Base-by-base conservation (phyloP, 2,888 invertebrate species). In the Caenorhabditis zanzibari region DNA sequence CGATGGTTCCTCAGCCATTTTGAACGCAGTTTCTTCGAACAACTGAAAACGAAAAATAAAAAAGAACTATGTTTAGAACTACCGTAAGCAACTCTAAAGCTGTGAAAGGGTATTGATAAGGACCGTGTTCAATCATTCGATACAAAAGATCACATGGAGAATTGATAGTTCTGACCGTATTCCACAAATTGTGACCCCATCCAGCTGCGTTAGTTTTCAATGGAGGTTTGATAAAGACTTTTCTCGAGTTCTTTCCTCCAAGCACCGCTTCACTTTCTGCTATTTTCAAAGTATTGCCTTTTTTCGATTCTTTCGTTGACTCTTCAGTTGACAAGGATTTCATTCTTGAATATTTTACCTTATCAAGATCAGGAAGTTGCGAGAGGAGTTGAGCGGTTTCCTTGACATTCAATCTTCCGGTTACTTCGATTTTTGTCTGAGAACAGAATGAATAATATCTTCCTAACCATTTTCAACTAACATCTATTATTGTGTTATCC, bases 121-220 rank as follows among this genome's bases (percentile, higher is more conserved):
- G 88, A 0, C 88, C 88, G 80, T 88, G 86, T 38, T 86, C 86
- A 71, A 88, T 81, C 71, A 88, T 76, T 54, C 84, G 77, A 69
- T 81, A 84, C 10, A 88, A 47, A 1, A 88, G 26, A 47, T 73
- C 74, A 58, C 66, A 47, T 22, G 82, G 82, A n/a, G 82, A 66
- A 28, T 58, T 69, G 41, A 77, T 77, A 3, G 71, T 71, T 44
- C 77, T 32, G 10, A 61, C 28, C 0, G 77, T 77, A n/a, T 63
- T 69, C 69, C 61, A 77, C 0, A 77, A n/a, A 14, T 19, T 63
- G 52, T 77, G 77, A n/a, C 71, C 71, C 76, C 76, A 76, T 1
- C 77, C 77, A 4, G 63, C 14, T 16, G 77, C 69, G 6, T 24
- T n/a, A 0, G 77, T 47, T 71, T 71, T 77, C 32, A 77, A 16